These are phyloP conservation scores for Torymus auratus DNA, from an alignment of 2,888 invertebrate species.

Conservation along the genomic window DNA sequence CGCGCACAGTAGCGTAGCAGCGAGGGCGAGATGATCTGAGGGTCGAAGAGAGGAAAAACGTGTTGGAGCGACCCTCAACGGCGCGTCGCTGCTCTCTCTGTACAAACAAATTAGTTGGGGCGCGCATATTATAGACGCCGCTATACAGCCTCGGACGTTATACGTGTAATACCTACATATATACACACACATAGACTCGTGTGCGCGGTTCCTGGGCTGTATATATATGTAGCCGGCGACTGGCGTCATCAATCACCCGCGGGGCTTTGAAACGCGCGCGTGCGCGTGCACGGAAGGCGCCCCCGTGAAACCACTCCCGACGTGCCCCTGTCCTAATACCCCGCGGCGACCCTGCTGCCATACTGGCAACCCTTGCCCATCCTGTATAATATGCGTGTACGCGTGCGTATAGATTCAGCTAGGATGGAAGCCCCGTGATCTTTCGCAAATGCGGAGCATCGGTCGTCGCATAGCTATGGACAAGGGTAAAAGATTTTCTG, in stretches of 20 bases:
- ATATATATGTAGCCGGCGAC: neutral
- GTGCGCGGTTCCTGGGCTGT: too few species aligned
- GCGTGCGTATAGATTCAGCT: too few species aligned
- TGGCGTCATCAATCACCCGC: constrained; percentile 51
- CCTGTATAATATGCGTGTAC: too few species aligned
- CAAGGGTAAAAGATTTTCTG: too few species aligned
- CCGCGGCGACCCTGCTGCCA: neutral
- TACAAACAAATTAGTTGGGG: constrained; percentile 39
- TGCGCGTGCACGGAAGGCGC: neutral
- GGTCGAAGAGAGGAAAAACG: neutral
- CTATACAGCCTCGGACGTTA: too few species aligned
- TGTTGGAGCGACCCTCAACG: neutral
- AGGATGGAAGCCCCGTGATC: too few species aligned
- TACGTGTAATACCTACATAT: too few species aligned
- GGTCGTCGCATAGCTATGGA: too few species aligned
- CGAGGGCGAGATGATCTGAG: neutral
- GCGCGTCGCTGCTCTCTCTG: neutral
- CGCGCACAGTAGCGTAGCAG: too few species aligned
- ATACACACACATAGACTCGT: too few species aligned
- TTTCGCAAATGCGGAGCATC: too few species aligned
- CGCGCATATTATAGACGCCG: neutral
- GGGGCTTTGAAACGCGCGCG: neutral
- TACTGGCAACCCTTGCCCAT: too few species aligned
- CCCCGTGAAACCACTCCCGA: constrained; percentile 35
- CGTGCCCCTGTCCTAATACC: constrained; percentile 23